A percentile compares a stretch with the other conserved stretches of the same genome.
Evolutionary conservation across 2,113 vertebrate species (phyloP).

Genomic region (Orthochromis indermauri): DNA sequence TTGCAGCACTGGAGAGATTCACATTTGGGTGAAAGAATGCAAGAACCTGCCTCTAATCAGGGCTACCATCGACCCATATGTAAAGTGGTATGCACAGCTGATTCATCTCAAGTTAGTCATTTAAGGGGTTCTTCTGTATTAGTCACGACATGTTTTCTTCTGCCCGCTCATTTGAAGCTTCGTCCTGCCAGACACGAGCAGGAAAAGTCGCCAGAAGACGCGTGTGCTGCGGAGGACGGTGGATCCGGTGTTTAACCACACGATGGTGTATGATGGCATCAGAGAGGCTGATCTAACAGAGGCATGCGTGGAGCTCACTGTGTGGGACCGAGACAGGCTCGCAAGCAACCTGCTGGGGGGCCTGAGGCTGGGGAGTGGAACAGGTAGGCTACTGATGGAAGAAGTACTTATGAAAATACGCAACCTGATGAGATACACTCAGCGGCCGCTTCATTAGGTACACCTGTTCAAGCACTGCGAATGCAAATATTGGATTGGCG

Average conservation of each 20-base stretch:
- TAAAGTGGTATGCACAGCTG: constrained; percentile 82
- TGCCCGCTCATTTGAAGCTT: constrained; percentile 65
- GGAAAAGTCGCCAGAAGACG: constrained; percentile 93
- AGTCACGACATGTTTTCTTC: neutral
- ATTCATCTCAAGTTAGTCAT: neutral
- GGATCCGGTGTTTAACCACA: constrained; percentile 89
- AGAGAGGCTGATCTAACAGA: constrained; percentile 80
- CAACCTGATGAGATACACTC: neutral
- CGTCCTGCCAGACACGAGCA: constrained; percentile 90
- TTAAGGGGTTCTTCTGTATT: neutral
- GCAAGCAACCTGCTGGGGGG: constrained; percentile 87
- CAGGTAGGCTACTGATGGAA: constrained; percentile 68
- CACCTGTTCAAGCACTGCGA: neutral
- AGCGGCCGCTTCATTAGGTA: neutral
- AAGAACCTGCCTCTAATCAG: constrained; percentile 80
- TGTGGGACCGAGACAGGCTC: constrained; percentile 89
- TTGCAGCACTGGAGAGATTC: constrained; percentile 80
- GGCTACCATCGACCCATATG: constrained; percentile 83
- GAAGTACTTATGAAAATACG: neutral
- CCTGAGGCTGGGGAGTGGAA: constrained; percentile 85
- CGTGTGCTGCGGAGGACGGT: constrained; percentile 80
- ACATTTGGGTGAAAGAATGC: constrained; percentile 96
- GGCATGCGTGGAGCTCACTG: constrained; percentile 89
- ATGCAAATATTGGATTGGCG: neutral
- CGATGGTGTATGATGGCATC: constrained; percentile 97